Evolutionary conservation across 2,797 vertebrate genomes (phyloP), one percentile per base, ranked within the genome.

Genomic region (Gorsachius magnificus): DNA sequence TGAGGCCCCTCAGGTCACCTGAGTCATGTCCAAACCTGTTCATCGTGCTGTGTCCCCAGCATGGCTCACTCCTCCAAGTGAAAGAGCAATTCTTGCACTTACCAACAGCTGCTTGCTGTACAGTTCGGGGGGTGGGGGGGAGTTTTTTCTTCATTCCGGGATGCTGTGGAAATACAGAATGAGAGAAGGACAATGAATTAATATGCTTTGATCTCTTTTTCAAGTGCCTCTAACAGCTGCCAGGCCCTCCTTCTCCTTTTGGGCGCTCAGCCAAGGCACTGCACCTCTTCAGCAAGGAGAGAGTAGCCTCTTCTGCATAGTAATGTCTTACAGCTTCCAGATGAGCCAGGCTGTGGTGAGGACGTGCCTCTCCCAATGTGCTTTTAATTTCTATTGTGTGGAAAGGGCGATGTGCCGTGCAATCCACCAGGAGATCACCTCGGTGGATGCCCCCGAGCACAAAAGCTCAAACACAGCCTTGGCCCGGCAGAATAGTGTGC

Each of bases 401-500:
- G n/a, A 11, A 78, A 83, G 35, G 4, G 13, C 3, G 5, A 11
- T 0, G 2, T 46, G 48, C 26, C 1, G 1, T 15, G 38, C 25
- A 11, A 2, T 28, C 46, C 1, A 0, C 13, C 0, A 0, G 64
- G 60, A 64, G 19, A 51, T 9, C 53, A 26, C 43, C 3, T 6
- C 0, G 0, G 15, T 4, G 13, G 31, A 25, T 28, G 15, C 5
- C 19, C 11, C 17, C 0, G 0, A n/a, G 29, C 11, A 24, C 31
- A 64, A 48, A 71, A 45, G 41, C 54, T 60, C 25, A 22, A 41
- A 6, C 1, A 7, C 17, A 36, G 25, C 43, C 69, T 36, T n/a
- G 25, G 38, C 53, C 33, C 78, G 5, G 16, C 51, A 56, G 31
- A 16, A 20, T 9, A 36, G 13, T 7, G 17, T 4, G 21, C 28